These are phyloP conservation scores for Nomada flava DNA, from an alignment of 2,888 invertebrate genomes.

Conservation along the genomic window DNA sequence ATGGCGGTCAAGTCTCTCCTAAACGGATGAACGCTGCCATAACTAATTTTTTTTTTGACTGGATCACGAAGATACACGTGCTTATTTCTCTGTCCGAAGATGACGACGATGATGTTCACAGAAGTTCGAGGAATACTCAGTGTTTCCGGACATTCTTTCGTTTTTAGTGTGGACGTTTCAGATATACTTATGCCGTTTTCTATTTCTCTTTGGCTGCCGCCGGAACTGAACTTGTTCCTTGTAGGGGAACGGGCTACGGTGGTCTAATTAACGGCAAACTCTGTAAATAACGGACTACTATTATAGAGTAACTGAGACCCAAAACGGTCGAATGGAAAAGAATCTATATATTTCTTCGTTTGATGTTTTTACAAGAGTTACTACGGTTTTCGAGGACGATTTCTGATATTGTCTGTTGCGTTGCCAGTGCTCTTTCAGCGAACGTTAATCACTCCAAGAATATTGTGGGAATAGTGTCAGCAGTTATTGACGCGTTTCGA, in stretches of 20 bases:
- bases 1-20: not conserved
- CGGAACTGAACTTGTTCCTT: conserved; percentile 11
- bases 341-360: conserved; percentile 44
- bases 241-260: conserved; percentile 3
- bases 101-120: not conserved
- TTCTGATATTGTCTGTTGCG: not conserved
- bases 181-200: not conserved
- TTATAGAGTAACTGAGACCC: conserved; percentile 14
- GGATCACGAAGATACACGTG: not conserved
- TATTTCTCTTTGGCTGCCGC: not conserved
- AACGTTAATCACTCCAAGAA: not conserved
- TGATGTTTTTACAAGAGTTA: conserved; percentile 27
- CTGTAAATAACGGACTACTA: conserved; percentile 55
- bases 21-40: conserved; percentile 18
- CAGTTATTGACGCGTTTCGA: not conserved
- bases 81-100: not conserved
- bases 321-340: not conserved
- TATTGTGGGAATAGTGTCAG: not conserved
- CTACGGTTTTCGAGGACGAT: conserved; percentile 15
- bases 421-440: not conserved
- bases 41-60: conserved; percentile 24
- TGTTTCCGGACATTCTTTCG: conserved; percentile 3
- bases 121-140: not conserved
- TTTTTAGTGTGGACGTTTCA: not conserved
- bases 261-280: conserved; percentile 20